These are phyloP conservation scores for Cyclophora albipunctata DNA, from an alignment of 2,888 invertebrate genomes.

Conservation along the genomic window DNA sequence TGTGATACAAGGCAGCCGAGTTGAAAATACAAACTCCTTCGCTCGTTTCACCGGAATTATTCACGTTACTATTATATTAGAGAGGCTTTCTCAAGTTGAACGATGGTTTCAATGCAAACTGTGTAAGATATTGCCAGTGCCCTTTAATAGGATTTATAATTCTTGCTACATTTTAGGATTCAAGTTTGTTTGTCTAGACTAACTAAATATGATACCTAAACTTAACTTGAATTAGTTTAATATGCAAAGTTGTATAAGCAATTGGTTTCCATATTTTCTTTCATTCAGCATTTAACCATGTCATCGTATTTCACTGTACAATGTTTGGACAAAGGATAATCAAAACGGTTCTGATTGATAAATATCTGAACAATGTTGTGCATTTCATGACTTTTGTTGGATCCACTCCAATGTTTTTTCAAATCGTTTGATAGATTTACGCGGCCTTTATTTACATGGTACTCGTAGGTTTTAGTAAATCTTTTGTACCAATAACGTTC, in stretches of 20 bases:
- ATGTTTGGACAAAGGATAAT: slow-evolving; percentile 21
- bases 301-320: slow-evolving; percentile 2
- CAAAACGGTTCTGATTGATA: slow-evolving; percentile 28
- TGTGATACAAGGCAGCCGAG: background rate
- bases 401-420: slow-evolving; percentile 24
- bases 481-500: too few relatives aligned
- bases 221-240: too few relatives aligned
- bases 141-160: too few relatives aligned
- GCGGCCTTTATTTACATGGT: slow-evolving; percentile 13
- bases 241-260: too few relatives aligned
- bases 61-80: background rate
- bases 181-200: too few relatives aligned
- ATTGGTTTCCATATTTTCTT: slow-evolving; percentile 1
- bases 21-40: background rate
- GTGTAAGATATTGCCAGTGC: too few relatives aligned
- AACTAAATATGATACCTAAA: too few relatives aligned
- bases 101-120: background rate
- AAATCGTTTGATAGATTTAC: slow-evolving; percentile 22
- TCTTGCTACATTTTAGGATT: too few relatives aligned
- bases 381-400: slow-evolving; percentile 27
- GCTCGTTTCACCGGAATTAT: background rate
- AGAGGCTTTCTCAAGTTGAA: background rate
- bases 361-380: slow-evolving; percentile 24
- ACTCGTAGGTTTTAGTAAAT: too few relatives aligned
- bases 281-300: background rate